phyloP scores from a whole-genome alignment of 2,797 vertebrate genomes.

The Parambassis ranga region DNA sequence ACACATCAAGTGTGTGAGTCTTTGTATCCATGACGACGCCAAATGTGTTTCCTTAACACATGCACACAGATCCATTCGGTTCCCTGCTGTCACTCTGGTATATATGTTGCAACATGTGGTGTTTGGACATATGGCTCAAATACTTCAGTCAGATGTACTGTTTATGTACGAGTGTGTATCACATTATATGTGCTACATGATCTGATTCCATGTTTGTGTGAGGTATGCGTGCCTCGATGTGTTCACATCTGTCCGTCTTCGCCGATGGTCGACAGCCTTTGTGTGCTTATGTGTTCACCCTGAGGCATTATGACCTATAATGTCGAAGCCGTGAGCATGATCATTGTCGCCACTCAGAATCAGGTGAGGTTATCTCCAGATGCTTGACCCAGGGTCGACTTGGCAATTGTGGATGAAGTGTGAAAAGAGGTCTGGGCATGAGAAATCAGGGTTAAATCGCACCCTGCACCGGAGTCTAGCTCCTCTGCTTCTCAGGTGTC shows the following conservation, averaged over 20 bases:
- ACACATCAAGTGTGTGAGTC: not conserved
- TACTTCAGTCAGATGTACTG: conserved; percentile 19
- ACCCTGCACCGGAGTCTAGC: conserved; percentile 50
- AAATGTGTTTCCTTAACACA: conserved; percentile 25
- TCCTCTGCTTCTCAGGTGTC: conserved; percentile 62
- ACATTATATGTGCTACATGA: not conserved
- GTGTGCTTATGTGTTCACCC: not conserved
- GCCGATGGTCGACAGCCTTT: not conserved
- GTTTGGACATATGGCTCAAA: conserved; percentile 17
- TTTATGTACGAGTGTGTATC: conserved; percentile 1
- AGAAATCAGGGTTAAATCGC: conserved; percentile 49
- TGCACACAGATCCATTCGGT: conserved; percentile 10
- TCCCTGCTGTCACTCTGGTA: not conserved
- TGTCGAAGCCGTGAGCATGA: conserved; percentile 19
- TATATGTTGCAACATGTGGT: not conserved
- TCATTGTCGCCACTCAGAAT: conserved; percentile 5
- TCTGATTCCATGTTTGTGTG: conserved; percentile 27
- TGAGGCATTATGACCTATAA: conserved; percentile 30
- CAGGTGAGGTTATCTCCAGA: conserved; percentile 18
- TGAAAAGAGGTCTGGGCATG: conserved; percentile 56
- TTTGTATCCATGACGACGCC: conserved; percentile 19
- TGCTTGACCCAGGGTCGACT: conserved; percentile 48
- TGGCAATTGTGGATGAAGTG: conserved; percentile 47
- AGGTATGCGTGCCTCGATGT: not conserved
- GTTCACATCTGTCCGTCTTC: not conserved